Base-by-base conservation (phyloP, 2,113 vertebrate species). In the Vulpes lagopus region DNA sequence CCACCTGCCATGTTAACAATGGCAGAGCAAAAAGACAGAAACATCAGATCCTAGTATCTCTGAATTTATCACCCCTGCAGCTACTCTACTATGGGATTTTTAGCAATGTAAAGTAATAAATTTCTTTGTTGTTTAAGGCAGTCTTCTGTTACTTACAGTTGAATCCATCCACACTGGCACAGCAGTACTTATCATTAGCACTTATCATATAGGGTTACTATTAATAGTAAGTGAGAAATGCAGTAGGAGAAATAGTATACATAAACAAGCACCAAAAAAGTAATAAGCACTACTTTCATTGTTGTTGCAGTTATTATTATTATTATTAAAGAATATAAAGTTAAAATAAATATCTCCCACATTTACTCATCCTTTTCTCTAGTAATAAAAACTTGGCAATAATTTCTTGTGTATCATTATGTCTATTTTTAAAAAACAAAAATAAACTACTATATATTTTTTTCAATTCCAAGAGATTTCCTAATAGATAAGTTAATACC, bases 381-480 rank as follows among this genome's bases (percentile, higher is more conserved):
- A 83, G n/a, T 38, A 64, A 96, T n/a, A 76, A 90, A 82, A 96
- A 55, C 4, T n/a, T 59, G 14, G 27, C 78, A 93, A 74, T 62
- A 20, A 51, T 51, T 67, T 82, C 20, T 76, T 93, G 49, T 8
- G 14, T 35, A 78, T 38, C 57, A 12, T 95, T 60, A 69, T 23
- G 3, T 9, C 6, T 55, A 8, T 32, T 88, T 53, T 84, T 59
- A 25, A 17, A 84, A 92, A 78, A 59, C 1, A 49, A 76, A 95
- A 96, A 51, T 53, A 81, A 92, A 82, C 57, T 27, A 59, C 17
- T n/a, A 3, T 57, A 10, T 6, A 62, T n/a, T 22, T 57, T 91
- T 95, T 93, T 64, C 59, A 87, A 55, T 22, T 96, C 92, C 89
- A 95, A 91, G 95, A 38, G 67, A 79, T 62, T 94, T 95, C 49